Conservation (phyloP, 1,140 invertebrate genomes). For the Lucilia sericata region DNA sequence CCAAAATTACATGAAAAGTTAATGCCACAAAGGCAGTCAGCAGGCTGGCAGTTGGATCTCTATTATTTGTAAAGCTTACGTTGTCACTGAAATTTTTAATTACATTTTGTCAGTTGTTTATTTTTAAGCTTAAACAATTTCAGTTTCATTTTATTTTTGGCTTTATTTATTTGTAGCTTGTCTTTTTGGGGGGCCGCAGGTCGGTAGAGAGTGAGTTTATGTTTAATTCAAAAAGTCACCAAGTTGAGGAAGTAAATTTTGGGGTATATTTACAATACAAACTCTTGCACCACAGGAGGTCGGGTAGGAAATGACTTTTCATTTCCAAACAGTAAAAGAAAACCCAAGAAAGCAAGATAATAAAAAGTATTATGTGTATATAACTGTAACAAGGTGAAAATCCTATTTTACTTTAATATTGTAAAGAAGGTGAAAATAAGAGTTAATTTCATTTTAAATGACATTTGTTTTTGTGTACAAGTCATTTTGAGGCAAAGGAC, state of each 20-base stretch:
- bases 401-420: too few species aligned
- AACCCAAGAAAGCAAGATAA: neutral
- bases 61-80: constrained; percentile 21
- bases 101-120: constrained; percentile 9
- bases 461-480: too few species aligned
- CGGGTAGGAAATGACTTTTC: neutral
- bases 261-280: neutral
- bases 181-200: too few species aligned
- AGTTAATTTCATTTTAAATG: too few species aligned
- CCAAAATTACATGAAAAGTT: constrained; percentile 30
- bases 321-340: neutral
- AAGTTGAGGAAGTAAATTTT: neutral
- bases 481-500: too few species aligned
- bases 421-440: too few species aligned
- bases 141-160: neutral
- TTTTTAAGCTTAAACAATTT: neutral
- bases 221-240: neutral
- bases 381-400: too few species aligned
- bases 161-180: too few species aligned
- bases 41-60: neutral
- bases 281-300: neutral
- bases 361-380: neutral
- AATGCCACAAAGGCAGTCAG: constrained; percentile 29
- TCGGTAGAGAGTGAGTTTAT: neutral
- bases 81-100: constrained; percentile 19